These are phyloP conservation scores for Corticium candelabrum DNA, from an alignment of 37 sponge, comb jelly and placozoan genomes.

Conservation along the genomic window DNA sequence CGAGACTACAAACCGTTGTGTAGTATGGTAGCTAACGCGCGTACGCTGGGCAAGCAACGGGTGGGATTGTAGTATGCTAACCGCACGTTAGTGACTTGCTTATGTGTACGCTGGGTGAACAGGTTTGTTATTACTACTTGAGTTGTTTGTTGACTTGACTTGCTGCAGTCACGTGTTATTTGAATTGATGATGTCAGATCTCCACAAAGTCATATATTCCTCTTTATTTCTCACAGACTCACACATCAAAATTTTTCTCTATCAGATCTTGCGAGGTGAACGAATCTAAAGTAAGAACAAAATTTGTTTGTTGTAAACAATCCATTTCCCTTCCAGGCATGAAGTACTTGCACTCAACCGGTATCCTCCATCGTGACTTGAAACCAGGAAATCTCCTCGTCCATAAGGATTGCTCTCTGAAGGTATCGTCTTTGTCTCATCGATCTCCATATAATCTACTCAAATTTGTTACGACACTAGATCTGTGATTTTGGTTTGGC, in stretches of 20 bases:
- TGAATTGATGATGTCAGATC: conserved; percentile 71
- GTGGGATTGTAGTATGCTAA: too few relatives aligned
- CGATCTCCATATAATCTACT: background rate
- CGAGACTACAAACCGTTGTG: too few relatives aligned
- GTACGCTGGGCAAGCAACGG: too few relatives aligned
- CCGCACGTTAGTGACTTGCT: too few relatives aligned
- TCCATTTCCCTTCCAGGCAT: conserved; percentile 31
- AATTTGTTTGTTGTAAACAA: background rate
- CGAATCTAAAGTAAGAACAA: background rate
- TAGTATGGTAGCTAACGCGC: too few relatives aligned
- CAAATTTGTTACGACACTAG: background rate
- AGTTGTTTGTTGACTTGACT: too few relatives aligned
- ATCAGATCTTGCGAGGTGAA: conserved; percentile 77
- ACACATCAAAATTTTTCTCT: conserved; percentile 75
- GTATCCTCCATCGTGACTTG: conserved; percentile 78
- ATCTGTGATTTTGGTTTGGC: conserved; percentile 94
- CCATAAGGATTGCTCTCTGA: conserved; percentile 65
- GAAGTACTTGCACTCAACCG: conserved; percentile 79
- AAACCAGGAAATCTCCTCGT: conserved; percentile 84
- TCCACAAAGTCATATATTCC: conserved; percentile 74
- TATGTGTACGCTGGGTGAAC: too few relatives aligned
- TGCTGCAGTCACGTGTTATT: conserved; percentile 63
- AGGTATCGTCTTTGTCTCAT: too few relatives aligned
- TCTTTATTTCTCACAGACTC: conserved; percentile 62
- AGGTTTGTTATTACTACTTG: too few relatives aligned